Conservation (phyloP, 2,888 invertebrate genomes). For the Neocrepidodera transversa region DNA sequence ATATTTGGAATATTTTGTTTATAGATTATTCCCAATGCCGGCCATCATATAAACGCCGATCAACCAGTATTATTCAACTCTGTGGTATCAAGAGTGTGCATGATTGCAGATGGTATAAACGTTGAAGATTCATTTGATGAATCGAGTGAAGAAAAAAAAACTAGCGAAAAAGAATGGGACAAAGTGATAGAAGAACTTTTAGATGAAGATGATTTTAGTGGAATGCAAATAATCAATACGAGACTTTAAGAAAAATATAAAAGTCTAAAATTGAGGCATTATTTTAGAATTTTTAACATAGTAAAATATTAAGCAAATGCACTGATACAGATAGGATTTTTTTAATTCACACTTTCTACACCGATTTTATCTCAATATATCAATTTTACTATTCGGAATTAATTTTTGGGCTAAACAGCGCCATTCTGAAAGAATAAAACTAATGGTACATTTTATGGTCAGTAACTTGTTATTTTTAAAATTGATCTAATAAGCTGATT, state of each 20-base stretch:
- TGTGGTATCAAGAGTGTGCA: slow-evolving; percentile 76
- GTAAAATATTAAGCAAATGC: too few relatives aligned
- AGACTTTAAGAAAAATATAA: slow-evolving; percentile 6
- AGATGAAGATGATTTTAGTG: slow-evolving; percentile 21
- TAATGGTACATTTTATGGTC: too few relatives aligned
- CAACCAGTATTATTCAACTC: slow-evolving; percentile 86
- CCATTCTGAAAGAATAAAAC: too few relatives aligned
- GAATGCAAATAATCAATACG: slow-evolving; percentile 21
- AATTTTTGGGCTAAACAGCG: too few relatives aligned
- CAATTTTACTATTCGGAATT: too few relatives aligned
- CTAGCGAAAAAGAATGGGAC: slow-evolving; percentile 8
- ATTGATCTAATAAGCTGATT: too few relatives aligned
- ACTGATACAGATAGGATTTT: too few relatives aligned
- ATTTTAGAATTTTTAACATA: not conserved
- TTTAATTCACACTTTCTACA: too few relatives aligned
- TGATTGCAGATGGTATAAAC: slow-evolving; percentile 13
- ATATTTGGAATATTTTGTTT: too few relatives aligned
- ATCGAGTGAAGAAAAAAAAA: not conserved
- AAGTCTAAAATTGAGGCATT: not conserved
- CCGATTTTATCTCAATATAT: too few relatives aligned
- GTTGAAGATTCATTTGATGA: not conserved
- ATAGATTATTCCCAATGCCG: slow-evolving; percentile 86
- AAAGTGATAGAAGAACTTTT: slow-evolving; percentile 2
- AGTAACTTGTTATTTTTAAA: too few relatives aligned
- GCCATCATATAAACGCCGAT: slow-evolving; percentile 96